Percentiles rank a stretch among this genome's conserved stretches.
Evolutionary conservation across 2,888 invertebrate species (phyloP).

Genomic region (Drosophila parthenogenetica): DNA sequence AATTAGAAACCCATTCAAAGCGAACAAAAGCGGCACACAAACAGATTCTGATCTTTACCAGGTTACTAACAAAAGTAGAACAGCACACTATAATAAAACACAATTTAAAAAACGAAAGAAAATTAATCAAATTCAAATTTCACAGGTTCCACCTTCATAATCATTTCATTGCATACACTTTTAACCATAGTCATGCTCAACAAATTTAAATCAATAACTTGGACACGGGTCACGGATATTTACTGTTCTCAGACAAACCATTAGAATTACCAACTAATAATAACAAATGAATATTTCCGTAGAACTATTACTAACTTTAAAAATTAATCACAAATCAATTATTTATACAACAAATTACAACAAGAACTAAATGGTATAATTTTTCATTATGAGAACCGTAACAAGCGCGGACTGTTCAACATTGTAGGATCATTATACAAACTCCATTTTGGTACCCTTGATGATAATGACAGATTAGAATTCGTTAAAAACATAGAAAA

Average conservation of each 20-base stretch:
- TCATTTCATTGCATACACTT: not conserved
- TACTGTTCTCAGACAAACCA: not conserved
- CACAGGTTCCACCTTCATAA: no score
- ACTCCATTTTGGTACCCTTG: slow-evolving; percentile 3
- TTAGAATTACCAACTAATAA: slow-evolving; percentile 3
- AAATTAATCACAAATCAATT: not conserved
- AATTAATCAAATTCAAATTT: no score
- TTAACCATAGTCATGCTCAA: not conserved
- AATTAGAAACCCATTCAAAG: no score
- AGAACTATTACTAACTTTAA: not conserved
- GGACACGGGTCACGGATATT: not conserved
- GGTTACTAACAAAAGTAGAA: slow-evolving; percentile 13
- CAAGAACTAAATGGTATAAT: slow-evolving; percentile 11
- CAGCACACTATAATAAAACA: slow-evolving; percentile 3
- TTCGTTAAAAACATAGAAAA: slow-evolving; percentile 2
- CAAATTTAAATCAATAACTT: no score
- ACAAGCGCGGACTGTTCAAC: no score
- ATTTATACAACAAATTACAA: slow-evolving; percentile 3
- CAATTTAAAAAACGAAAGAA: not conserved
- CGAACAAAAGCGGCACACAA: slow-evolving; percentile 4
- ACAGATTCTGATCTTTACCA: slow-evolving; percentile 1
- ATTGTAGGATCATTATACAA: not conserved
- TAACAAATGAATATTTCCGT: slow-evolving; percentile 1
- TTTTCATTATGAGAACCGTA: no score
- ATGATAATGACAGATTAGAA: no score